Evolutionary conservation across 2,888 invertebrate genomes (phyloP), one percentile per base, ranked within the genome.

Genomic region (Punctoribates punctum): DNA sequence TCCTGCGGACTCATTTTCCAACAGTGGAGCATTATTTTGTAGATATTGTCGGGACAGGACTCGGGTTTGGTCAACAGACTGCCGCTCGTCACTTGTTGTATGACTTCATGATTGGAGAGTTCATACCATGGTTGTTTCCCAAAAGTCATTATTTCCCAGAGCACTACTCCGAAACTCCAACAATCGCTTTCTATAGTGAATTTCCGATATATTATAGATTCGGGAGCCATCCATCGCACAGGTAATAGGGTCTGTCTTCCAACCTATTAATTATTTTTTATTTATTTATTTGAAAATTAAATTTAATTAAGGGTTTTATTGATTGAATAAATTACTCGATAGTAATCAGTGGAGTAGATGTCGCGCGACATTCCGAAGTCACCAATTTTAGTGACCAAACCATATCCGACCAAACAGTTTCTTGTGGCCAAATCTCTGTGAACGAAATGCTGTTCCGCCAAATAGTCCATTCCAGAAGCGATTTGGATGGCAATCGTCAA

Each of bases 381-480:
- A 27, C 81, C 81, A 54, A 84, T 83, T 79, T 85, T 85, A 11
- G 84, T 82, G 0, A 80, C 77, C 79, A 84, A 83, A 78, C 84
- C 81, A 34, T 83, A 82, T 67, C 86, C 86, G 25, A 87, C 86
- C 29, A 87, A 83, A 81, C 87, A 87, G 81, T 87, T 87, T 15
- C 87, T 77, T 3, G 86, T 85, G 46, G 87, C 86, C 75, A 87
- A 81, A 81, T 87, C 87, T 20, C 87, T 83, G 80, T 87, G 87
- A 8, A 87, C 86, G 82, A 87, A 86, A 81, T 86, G 85, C 78
- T 86, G 83, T 1, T 85, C 84, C 79, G 87, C 87, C 74, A 87
- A 81, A 80, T 87, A 87, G 77, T 86, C 85, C 85, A 87, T 86
- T 3, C 87, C 87, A 0, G 85, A 84, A 0, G 87, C 85, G 48